Base-by-base conservation (phyloP, 2,113 vertebrate genomes). In the Nesogale talazaci region DNA sequence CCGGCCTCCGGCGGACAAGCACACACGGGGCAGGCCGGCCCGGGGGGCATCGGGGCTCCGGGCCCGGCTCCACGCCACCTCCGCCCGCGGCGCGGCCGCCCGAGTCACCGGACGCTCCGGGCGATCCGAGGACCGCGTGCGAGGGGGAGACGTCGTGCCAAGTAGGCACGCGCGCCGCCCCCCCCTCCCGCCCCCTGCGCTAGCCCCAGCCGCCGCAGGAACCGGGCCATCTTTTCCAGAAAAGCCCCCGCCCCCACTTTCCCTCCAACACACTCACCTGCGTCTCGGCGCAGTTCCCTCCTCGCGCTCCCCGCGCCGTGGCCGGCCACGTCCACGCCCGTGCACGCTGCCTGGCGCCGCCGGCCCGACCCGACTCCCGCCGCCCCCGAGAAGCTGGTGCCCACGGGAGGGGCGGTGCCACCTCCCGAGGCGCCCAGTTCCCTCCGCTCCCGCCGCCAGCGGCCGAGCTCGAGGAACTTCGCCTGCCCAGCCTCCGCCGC, bases 211-310 rank as follows among this genome's bases (percentile, higher is more conserved):
- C n/a, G 3, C 61, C 79, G 16, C n/a, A 3, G 52, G 79, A 61
- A 75, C n/a, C 75, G 70, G 15, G 63, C 72, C 75, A 80, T 80
- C 29, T 46, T 69, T 65, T 59, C 79, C 27, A 56, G n/a, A 77
- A 84, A 61, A 67, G 19, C n/a, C 93, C 56, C 93, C 83, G 61
- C 88, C 93, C 94, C 89, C 83, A 11, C 87, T 31, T 75, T 61
- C 95, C 88, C 93, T 80, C 83, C 95, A 82, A 52, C 17, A 46
- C 75, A 95, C 96, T 96, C 96, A 96, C 96, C 96, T 97, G 95
- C 88, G 92, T 95, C 91, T 69, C 36, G 67, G 90, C 93, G 84
- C 90, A 74, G 85, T 63, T 90, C 74, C 52, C 94, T 36, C 10
- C 93, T 63, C 69, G 88, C 75, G 81, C 92, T 87, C 38, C 92